Conservation (phyloP, 2,797 vertebrate genomes). For the Anguilla anguilla region DNA sequence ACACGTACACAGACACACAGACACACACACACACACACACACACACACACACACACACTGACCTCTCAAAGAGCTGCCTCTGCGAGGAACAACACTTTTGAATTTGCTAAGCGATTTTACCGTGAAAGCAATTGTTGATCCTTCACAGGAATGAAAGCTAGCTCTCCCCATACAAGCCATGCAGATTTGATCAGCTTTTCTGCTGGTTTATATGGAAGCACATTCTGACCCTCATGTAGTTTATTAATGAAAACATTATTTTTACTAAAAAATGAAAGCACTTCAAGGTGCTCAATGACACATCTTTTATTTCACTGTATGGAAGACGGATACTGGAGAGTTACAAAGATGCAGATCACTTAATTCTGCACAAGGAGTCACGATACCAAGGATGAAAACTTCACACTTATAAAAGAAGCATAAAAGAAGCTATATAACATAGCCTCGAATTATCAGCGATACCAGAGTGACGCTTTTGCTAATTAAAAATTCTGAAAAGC, state of each 20-base stretch:
- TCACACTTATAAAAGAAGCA: neutral
- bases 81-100: neutral
- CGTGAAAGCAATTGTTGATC: neutral
- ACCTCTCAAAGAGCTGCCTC: constrained; percentile 5
- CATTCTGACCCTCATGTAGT: neutral
- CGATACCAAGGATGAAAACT: neutral
- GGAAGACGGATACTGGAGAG: neutral
- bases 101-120: neutral
- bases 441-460: neutral
- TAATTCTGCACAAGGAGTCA: neutral
- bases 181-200: neutral
- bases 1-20: neutral
- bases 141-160: neutral
- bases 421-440: neutral
- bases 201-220: neutral
- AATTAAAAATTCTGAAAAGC: constrained; percentile 5
- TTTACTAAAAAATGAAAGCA: neutral
- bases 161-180: neutral
- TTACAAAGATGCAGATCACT: neutral
- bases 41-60: neutral
- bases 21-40: constrained; percentile 10
- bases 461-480: neutral
- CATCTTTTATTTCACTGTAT: constrained; percentile 33
- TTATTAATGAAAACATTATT: constrained; percentile 1
- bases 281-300: constrained; percentile 28